phyloP scores from a whole-genome alignment of 2,113 vertebrate species.

The Lethenteron reissneri region DNA sequence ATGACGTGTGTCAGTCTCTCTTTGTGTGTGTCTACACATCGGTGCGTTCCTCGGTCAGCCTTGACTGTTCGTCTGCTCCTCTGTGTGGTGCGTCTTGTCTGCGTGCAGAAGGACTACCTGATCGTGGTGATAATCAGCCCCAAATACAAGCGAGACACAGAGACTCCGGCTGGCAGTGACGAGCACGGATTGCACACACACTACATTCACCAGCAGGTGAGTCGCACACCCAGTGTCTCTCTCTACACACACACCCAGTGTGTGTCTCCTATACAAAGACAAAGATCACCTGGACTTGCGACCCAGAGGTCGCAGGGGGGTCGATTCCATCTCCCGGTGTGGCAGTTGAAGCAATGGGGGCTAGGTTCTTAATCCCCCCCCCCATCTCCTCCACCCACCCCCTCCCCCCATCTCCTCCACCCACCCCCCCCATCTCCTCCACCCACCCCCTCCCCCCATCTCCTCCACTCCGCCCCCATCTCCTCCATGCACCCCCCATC shows the following conservation, averaged over 20 bases:
- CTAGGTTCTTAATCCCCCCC: too few species aligned
- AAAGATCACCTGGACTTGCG: background rate
- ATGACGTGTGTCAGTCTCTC: too few species aligned
- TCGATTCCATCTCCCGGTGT: background rate
- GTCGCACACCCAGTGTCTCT: background rate
- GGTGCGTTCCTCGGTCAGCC: too few species aligned
- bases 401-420: too few species aligned
- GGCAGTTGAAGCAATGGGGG: too few species aligned
- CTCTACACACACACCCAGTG: too few species aligned
- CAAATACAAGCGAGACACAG: constrained; percentile 35
- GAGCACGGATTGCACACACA: constrained; percentile 35
- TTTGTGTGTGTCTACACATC: too few species aligned
- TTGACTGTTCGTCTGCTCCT: too few species aligned
- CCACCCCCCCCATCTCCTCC: too few species aligned
- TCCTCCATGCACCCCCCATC: too few species aligned
- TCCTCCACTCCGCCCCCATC: too few species aligned
- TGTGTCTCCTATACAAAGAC: background rate
- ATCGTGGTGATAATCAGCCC: constrained; percentile 47
- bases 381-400: background rate
- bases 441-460: too few species aligned
- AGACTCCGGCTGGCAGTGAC: constrained; percentile 22
- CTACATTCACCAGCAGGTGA: constrained; percentile 30
- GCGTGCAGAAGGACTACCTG: constrained; percentile 35
- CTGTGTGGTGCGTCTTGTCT: background rate
- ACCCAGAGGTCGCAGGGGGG: background rate